Evolutionary conservation across 2,888 invertebrate species (phyloP).

Genomic region (Nebria salina): DNA sequence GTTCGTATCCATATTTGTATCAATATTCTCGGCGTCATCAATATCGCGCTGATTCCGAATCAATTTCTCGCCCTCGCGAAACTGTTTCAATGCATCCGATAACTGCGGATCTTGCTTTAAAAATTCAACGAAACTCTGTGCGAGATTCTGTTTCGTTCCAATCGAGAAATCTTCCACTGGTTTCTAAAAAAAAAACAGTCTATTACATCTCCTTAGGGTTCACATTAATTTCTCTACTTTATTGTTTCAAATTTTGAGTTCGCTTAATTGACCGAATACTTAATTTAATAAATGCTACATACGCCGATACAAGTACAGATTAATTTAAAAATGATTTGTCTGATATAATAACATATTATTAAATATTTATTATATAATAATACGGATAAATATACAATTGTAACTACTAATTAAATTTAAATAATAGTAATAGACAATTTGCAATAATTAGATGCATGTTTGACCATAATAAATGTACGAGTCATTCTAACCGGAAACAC

Average conservation of each 20-base stretch:
- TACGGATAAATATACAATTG: background rate
- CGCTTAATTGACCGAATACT: too few relatives aligned
- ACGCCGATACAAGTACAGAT: too few relatives aligned
- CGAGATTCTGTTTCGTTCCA: slow-evolving; percentile 51
- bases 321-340: background rate
- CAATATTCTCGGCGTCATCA: slow-evolving; percentile 37
- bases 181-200: slow-evolving; percentile 34
- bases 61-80: slow-evolving; percentile 48
- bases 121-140: slow-evolving; percentile 57
- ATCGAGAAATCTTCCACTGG: slow-evolving; percentile 23
- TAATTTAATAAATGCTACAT: too few relatives aligned
- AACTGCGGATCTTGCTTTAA: slow-evolving; percentile 55
- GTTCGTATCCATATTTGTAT: slow-evolving; percentile 14
- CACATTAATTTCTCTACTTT: too few relatives aligned
- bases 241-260: too few relatives aligned
- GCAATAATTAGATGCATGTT: slow-evolving; percentile 1
- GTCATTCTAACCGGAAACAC: background rate
- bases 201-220: background rate
- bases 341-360: background rate
- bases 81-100: slow-evolving; percentile 23
- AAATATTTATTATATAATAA: background rate
- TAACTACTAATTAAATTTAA: background rate
- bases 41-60: slow-evolving; percentile 48
- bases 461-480: background rate
- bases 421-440: background rate